These are phyloP conservation scores for Elysia chlorotica DNA, from an alignment of 1,140 invertebrate species.

Conservation along the genomic window DNA sequence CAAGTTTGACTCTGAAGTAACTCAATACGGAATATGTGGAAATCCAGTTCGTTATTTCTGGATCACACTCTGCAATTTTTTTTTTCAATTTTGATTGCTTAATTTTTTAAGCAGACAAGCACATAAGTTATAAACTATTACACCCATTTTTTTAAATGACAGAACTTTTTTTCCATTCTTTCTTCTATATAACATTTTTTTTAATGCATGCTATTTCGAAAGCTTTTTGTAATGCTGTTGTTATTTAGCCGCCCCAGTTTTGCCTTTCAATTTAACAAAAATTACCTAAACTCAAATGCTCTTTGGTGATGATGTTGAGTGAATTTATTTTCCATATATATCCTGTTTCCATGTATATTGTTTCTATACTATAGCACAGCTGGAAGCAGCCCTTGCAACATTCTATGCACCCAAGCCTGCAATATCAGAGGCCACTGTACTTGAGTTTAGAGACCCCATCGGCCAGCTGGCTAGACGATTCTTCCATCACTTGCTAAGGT, in stretches of 20 bases:
- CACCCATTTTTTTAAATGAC: too few relatives aligned
- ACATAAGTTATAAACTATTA: too few relatives aligned
- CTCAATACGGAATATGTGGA: background rate
- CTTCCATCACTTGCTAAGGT: constrained; percentile 79
- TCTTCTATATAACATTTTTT: background rate
- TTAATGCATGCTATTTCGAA: too few relatives aligned
- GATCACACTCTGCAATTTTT: background rate
- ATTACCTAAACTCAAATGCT: too few relatives aligned
- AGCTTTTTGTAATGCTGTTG: background rate
- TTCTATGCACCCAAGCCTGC: constrained; percentile 72
- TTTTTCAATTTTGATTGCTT: background rate
- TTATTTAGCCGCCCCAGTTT: background rate
- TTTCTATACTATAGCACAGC: constrained; percentile 61
- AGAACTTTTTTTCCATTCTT: background rate
- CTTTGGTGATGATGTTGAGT: too few relatives aligned
- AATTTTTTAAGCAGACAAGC: background rate
- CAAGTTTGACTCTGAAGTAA: background rate
- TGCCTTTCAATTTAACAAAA: too few relatives aligned
- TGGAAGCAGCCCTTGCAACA: constrained; percentile 75
- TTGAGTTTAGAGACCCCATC: constrained; percentile 76
- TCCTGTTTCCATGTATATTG: too few relatives aligned
- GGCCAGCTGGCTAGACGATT: constrained; percentile 76
- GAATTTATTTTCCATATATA: too few relatives aligned
- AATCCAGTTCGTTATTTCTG: background rate
- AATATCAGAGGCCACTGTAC: constrained; percentile 71